Percentiles rank a stretch among this genome's conserved stretches.
Conservation (phyloP, 2,888 invertebrate species). For the Drosophila anomalipes region DNA sequence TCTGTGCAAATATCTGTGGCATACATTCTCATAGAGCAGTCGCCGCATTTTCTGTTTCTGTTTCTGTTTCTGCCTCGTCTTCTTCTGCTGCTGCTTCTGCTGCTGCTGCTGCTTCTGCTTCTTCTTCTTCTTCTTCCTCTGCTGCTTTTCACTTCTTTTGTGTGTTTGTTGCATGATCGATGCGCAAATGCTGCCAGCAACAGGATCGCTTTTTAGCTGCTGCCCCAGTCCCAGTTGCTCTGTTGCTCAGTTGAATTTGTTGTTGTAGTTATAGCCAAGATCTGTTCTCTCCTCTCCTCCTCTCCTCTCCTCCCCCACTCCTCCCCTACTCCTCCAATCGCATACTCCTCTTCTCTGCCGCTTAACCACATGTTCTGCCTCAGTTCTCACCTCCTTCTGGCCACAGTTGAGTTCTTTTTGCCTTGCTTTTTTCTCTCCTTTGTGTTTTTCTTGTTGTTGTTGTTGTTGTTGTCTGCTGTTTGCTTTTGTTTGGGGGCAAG, state of each 20-base stretch:
- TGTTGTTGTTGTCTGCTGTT: neutral
- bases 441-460: neutral
- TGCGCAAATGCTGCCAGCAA: conserved; percentile 37
- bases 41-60: conserved; percentile 20
- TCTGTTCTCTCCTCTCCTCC: neutral
- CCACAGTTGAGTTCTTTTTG: neutral
- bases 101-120: neutral
- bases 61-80: conserved; percentile 6
- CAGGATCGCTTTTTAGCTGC: conserved; percentile 39
- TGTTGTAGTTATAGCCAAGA: conserved; percentile 18
- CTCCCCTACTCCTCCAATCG: neutral
- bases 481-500: conserved; percentile 39
- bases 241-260: conserved; percentile 15
- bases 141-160: neutral
- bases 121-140: no score
- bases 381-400: conserved; percentile 12
- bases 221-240: conserved; percentile 44
- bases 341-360: neutral
- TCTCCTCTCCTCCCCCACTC: neutral
- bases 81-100: neutral
- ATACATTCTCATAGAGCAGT: conserved; percentile 58
- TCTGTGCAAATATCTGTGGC: conserved; percentile 64
- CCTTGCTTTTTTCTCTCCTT: conserved; percentile 1
- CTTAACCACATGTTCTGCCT: conserved; percentile 25
- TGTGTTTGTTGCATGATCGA: conserved; percentile 42